A percentile compares a stretch with the other conserved stretches of the same genome.
phyloP scores from a whole-genome alignment of 2,113 vertebrate genomes.

The Kryptolebias marmoratus region DNA sequence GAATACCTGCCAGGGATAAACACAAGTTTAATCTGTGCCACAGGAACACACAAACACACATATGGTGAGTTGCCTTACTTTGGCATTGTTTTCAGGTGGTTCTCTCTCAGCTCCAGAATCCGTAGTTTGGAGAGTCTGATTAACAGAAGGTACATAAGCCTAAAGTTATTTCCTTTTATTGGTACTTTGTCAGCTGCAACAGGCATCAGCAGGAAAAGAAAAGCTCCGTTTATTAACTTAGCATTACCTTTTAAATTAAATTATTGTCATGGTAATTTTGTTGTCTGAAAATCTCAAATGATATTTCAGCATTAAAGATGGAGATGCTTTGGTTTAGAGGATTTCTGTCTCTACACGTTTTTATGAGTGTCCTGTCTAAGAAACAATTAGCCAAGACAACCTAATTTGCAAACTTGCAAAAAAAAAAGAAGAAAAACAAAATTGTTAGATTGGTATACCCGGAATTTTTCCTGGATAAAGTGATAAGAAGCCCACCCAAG shows the following conservation, averaged over 20 bases:
- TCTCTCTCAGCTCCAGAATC: constrained; percentile 97
- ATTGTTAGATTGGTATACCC: background rate
- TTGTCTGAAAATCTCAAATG: background rate
- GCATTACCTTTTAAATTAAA: background rate
- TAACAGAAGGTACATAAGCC: constrained; percentile 47
- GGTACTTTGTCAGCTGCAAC: constrained; percentile 11
- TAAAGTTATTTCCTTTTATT: constrained; percentile 1
- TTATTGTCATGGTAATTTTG: background rate
- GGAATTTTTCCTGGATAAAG: background rate
- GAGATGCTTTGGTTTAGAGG: background rate
- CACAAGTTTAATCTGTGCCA: background rate
- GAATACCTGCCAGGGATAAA: background rate
- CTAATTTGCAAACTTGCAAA: background rate
- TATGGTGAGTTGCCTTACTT: constrained; percentile 86
- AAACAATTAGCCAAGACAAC: too few species aligned
- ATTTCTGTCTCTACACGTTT: background rate
- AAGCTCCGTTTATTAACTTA: background rate
- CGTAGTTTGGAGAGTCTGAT: constrained; percentile 95
- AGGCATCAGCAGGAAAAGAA: background rate
- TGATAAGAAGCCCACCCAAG: too few species aligned
- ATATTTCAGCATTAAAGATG: background rate
- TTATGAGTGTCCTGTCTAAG: background rate
- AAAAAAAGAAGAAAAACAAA: background rate
- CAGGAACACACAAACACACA: background rate
- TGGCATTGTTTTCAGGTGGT: constrained; percentile 99